phyloP scores from a whole-genome alignment of 2,797 vertebrate genomes.

The Discoglossus pictus region DNA sequence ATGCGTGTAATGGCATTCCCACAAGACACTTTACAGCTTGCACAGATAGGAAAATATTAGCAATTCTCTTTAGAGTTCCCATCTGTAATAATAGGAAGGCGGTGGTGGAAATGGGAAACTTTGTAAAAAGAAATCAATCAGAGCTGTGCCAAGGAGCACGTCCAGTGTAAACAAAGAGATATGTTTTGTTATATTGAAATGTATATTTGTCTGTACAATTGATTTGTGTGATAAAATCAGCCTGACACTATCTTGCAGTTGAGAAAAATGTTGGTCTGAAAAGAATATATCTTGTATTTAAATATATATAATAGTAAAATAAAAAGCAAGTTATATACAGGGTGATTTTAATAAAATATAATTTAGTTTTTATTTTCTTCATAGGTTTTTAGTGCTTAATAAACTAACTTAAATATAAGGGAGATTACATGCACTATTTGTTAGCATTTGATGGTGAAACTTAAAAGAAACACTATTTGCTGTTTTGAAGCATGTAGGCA shows the following conservation, averaged over 20 bases:
- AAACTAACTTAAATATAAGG: too few relatives aligned
- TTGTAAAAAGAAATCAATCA: slow-evolving; percentile 34
- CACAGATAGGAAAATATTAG: slow-evolving; percentile 47
- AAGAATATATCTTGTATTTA: too few relatives aligned
- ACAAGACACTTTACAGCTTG: slow-evolving; percentile 42
- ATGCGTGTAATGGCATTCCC: slow-evolving; percentile 49
- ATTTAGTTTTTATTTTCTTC: too few relatives aligned
- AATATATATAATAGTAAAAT: too few relatives aligned
- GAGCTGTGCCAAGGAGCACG: slow-evolving; percentile 6
- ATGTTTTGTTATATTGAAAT: slow-evolving; percentile 5
- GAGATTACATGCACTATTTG: too few relatives aligned
- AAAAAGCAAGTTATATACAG: too few relatives aligned
- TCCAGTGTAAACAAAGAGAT: slow-evolving; percentile 24
- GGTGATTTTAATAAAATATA: too few relatives aligned
- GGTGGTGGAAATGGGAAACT: slow-evolving; percentile 27
- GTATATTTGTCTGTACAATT: slow-evolving; percentile 1
- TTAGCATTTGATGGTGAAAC: too few relatives aligned
- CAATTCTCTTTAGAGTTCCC: slow-evolving; percentile 43
- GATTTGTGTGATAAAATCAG: too few relatives aligned
- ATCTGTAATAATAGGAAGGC: slow-evolving; percentile 37
- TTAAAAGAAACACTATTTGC: too few relatives aligned
- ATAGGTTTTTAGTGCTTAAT: too few relatives aligned
- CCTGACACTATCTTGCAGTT: background rate
- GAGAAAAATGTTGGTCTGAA: background rate
- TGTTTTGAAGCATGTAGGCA: too few relatives aligned